Conservation (phyloP, 2,113 vertebrate genomes). For the Prunella himalayana region DNA sequence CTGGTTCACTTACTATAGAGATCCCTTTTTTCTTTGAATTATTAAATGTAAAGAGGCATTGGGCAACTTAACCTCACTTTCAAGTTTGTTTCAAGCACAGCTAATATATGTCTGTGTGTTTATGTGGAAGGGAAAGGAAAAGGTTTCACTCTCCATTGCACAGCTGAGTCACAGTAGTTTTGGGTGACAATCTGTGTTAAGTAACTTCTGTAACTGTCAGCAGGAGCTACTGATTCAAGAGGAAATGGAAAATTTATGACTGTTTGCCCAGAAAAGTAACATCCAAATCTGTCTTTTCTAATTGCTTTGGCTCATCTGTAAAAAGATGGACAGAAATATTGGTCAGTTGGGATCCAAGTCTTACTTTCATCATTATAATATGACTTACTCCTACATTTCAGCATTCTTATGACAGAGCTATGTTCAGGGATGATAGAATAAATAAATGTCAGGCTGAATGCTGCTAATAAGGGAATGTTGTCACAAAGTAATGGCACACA, state of each 20-base stretch:
- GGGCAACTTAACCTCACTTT: not conserved
- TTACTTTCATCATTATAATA: not conserved
- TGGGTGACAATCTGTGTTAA: not conserved
- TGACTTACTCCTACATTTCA: not conserved
- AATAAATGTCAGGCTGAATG: not conserved
- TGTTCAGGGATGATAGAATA: not conserved
- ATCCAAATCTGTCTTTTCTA: not conserved
- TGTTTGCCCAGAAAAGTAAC: not conserved
- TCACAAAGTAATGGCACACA: not conserved
- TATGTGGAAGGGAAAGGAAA: not conserved
- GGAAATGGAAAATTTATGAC: not conserved
- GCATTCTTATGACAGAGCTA: not conserved
- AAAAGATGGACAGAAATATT: not conserved
- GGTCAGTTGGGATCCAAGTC: not conserved
- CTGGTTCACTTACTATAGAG: not conserved
- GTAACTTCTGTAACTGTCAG: not conserved
- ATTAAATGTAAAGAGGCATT: not conserved
- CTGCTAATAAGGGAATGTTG: not conserved
- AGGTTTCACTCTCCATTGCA: not conserved
- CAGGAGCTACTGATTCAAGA: not conserved
- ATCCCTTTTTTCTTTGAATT: not conserved
- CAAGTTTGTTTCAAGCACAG: not conserved
- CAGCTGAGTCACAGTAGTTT: not conserved
- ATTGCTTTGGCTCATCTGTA: not conserved
- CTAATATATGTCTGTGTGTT: fast-evolving